These are phyloP conservation scores for Petrolisthes manimaculis DNA, from an alignment of 2,888 invertebrate species.

Conservation along the genomic window DNA sequence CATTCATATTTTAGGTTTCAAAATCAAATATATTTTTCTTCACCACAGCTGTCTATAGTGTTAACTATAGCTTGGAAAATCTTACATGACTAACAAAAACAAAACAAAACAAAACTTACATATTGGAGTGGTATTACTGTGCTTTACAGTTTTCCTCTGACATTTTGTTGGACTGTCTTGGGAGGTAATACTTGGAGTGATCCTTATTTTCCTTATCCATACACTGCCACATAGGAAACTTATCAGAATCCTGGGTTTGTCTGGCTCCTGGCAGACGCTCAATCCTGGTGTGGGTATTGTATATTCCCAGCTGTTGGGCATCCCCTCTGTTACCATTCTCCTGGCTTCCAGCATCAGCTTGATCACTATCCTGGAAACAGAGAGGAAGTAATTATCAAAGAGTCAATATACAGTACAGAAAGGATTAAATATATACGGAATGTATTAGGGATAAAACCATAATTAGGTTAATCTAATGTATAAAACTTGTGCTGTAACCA, in stretches of 20 bases:
- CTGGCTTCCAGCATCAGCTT: neutral
- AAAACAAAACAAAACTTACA: neutral
- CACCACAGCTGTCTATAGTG: neutral
- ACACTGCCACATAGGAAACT: slow-evolving; percentile 39
- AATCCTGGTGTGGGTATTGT: slow-evolving; percentile 22
- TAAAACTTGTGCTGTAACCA: too few relatives aligned
- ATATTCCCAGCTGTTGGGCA: slow-evolving; percentile 14
- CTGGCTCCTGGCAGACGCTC: slow-evolving; percentile 28
- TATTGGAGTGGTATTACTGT: slow-evolving; percentile 12
- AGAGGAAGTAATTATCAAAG: too few relatives aligned
- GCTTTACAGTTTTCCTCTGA: slow-evolving; percentile 31
- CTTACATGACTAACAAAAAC: neutral
- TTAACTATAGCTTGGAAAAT: neutral
- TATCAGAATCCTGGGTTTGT: neutral
- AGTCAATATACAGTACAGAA: too few relatives aligned
- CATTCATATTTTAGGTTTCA: neutral
- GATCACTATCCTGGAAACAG: neutral
- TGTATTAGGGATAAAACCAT: too few relatives aligned
- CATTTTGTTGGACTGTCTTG: slow-evolving; percentile 13
- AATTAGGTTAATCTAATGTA: too few relatives aligned
- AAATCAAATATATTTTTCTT: neutral
- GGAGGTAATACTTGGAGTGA: slow-evolving; percentile 32
- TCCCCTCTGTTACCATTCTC: neutral
- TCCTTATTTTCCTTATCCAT: slow-evolving; percentile 49
- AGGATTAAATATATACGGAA: too few relatives aligned